Evolutionary conservation across 2,113 vertebrate species (phyloP), one percentile per base, ranked within the genome.

Genomic region (Spea bombifrons): DNA sequence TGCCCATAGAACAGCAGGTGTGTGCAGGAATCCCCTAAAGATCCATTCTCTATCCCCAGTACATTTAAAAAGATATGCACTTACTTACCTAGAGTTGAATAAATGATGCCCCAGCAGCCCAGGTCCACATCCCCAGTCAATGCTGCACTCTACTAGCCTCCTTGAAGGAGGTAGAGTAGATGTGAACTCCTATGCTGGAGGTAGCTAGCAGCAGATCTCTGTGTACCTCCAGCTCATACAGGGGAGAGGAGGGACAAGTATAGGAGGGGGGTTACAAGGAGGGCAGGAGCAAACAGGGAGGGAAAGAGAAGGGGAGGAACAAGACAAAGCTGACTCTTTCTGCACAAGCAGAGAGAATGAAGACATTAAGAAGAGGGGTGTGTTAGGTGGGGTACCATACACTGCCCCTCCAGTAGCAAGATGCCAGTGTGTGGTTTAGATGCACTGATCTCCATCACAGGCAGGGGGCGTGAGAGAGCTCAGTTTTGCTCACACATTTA

Each of bases 201-300:
- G 50, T 71, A 68, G 64, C 30, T 71, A 68, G 64, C 30, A 64
- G 52, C 55, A 75, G 45, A 67, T 57, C 55, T 78, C 47, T 47
- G 77, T 76, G 46, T 52, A 75, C 78, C 61, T 76, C 71, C 81
- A 75, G 75, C 73, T 79, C 76, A 71, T 73, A n/a, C 44, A 85
- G 74, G 73, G 77, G 86, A 80, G 79, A 83, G 84, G 83, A 80
- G 82, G 84, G 79, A 82, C 45, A 70, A 9, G 72, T 72, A 78
- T 0, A 65, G 82, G 83, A 65, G 68, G 69, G 69, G 57, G 75
- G 59, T 12, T 12, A 86, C 84, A 72, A 82, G 83, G 81, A 81
- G 82, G 79, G 87, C 74, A 81, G 75, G 82, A 77, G 87, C 72
- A 81, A 73, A 68, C 80, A 75, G 30, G 67, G 13, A 16, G 70